Evolutionary conservation across 2,113 vertebrate genomes (phyloP), one percentile per base, ranked within the genome.

Genomic region (Lophura nycthemera): DNA sequence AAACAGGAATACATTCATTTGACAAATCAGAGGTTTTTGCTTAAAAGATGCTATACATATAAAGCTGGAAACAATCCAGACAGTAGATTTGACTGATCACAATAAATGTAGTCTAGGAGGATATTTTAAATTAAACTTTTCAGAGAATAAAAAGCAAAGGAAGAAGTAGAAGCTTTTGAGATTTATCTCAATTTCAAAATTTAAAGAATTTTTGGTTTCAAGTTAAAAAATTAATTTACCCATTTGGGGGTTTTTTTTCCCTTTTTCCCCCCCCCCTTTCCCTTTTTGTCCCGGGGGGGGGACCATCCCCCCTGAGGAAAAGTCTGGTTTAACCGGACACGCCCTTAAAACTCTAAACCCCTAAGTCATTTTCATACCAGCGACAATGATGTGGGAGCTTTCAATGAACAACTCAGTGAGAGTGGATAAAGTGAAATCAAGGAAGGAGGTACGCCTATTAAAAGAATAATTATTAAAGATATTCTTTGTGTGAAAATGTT

Each of bases 1-100:
- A 74, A 91, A 38, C 18, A 76, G 19, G 22, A 82, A 69, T 65
- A 21, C 3, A 65, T 80, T 65, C 38, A 27, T 72, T 59, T 69
- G 42, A 88, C 36, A 82, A 88, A 92, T 64, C 8, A 84, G 38
- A 66, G 40, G 8, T 32, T 95, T 95, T 94, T 84, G 73, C 48
- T 71, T 86, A 71, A 94, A 40, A 0, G 47, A 67, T 91, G 20
- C 19, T 38, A 40, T 80, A 74, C 52, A 38, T 87, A 65, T 83
- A 52, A 60, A 84, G 12, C n/a, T 96, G 70, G 77, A 88, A 83
- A 63, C 29, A 57, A 83, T 54, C 79, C 76, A 95, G 59, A 29
- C 32, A 85, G 54, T 61, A 91, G 80, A 93, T 22, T 22, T 79
- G 59, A 88, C 80, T 86, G 50, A n/a, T 86, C 34, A 57, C 60